Evolutionary conservation across 2,113 vertebrate genomes (phyloP), one percentile per base, ranked within the genome.

Genomic region (Syngnathus floridae): DNA sequence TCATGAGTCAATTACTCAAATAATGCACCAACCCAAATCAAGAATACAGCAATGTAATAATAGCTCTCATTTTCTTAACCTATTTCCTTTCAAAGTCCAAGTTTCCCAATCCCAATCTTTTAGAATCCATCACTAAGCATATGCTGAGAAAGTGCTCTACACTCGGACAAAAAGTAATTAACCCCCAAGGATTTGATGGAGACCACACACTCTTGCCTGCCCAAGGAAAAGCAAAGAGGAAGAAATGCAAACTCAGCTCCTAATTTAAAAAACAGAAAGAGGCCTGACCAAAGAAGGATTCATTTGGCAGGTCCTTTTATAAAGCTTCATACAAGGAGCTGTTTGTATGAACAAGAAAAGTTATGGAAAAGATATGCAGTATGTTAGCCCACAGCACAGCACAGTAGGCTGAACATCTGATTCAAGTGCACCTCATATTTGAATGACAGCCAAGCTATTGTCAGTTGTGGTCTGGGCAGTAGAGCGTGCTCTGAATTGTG

Each of bases 391-490:
- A 12, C 40, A 41, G 10, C 10, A 12, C 40, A 45, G 74, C 56
- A 64, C 73, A 65, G 61, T 59, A 64, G 65, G 66, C 59, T 69
- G 72, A 76, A 69, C 77, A 40, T 22, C 66, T 62, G 8, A 79
- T 77, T 79, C 36, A 65, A 82, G 67, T 66, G 48, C 36, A 51
- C 2, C 62, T 74, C 81, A 83, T 71, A 78, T 79, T 67, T 68
- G 59, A 79, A 65, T 70, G 65, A 9, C 17, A 1, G 67, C 43
- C 54, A 64, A 75, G 74, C 59, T 40, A 54, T 65, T 36, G 55
- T 16, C 68, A 41, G 51, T 43, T 43, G 60, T 55, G 74, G 52
- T 59, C 64, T 26, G 51, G 4, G 21, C 51, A 52, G n/a, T 12
- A 4, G 21, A 52, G 21, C 51, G 13, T 54, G 51, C 8, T 54